These are phyloP conservation scores for Chrysina gloriosa DNA, from an alignment of 2,888 invertebrate genomes.

Conservation along the genomic window DNA sequence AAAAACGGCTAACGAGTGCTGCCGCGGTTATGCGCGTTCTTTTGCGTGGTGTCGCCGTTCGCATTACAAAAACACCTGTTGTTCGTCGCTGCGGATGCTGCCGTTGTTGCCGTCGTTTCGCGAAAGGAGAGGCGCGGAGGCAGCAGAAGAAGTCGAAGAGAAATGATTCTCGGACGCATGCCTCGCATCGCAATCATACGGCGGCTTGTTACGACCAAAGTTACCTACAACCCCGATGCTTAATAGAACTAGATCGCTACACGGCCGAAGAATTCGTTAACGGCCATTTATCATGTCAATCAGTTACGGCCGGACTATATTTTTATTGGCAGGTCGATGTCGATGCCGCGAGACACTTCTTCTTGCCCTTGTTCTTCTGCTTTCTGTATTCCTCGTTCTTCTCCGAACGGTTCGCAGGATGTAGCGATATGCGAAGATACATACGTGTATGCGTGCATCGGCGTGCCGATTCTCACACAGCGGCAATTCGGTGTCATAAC, in stretches of 20 bases:
- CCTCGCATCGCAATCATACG: constrained; percentile 56
- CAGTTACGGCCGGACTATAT: constrained; percentile 50
- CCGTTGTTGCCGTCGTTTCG: background rate
- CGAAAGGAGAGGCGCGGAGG: background rate
- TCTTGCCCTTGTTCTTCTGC: constrained; percentile 1
- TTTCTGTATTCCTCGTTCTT: background rate
- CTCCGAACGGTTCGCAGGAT: background rate
- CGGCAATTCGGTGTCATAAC: constrained; percentile 43
- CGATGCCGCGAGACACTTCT: constrained; percentile 18
- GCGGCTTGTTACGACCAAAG: constrained; percentile 55
- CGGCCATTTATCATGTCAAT: constrained; percentile 55
- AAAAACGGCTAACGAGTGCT: constrained; percentile 54
- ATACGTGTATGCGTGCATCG: too few relatives aligned
- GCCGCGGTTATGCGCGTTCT: constrained; percentile 23
- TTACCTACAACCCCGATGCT: constrained; percentile 53
- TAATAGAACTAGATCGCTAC: constrained; percentile 54
- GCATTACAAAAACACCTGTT: constrained; percentile 56
- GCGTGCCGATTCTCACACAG: too few relatives aligned
- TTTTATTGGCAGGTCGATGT: constrained; percentile 46
- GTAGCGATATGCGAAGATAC: constrained; percentile 8
- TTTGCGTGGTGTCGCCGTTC: constrained; percentile 26
- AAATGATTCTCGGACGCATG: constrained; percentile 51
- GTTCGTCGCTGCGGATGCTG: constrained; percentile 37
- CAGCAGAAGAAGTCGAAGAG: background rate
- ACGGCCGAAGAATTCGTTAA: constrained; percentile 53